phyloP scores from a whole-genome alignment of 92 coral and sea anemone genomes.

The Zoanthus sansibaricus region DNA sequence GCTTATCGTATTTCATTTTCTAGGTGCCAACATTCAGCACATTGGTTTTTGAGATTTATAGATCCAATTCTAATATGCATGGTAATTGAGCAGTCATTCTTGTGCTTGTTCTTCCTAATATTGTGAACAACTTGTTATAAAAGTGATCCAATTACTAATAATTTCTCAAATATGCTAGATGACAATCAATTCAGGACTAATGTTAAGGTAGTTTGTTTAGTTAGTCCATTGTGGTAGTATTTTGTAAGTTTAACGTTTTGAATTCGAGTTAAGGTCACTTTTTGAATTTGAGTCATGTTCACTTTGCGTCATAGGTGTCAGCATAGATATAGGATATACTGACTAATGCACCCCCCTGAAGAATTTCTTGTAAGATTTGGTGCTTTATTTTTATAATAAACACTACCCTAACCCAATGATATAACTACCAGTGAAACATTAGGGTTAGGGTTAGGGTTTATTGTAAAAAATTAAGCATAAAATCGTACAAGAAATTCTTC shows the following conservation, averaged over 20 bases:
- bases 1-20: neutral
- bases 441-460: too few relatives aligned
- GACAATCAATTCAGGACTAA: neutral
- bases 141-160: neutral
- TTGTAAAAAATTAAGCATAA: too few relatives aligned
- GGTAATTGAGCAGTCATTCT: neutral
- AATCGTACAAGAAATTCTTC: too few relatives aligned
- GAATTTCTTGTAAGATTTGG: too few relatives aligned
- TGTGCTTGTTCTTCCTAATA: neutral
- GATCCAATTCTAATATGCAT: neutral
- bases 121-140: neutral
- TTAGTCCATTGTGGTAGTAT: neutral
- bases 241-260: neutral
- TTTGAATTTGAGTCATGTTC: neutral
- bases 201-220: too few relatives aligned
- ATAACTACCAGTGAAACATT: too few relatives aligned
- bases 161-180: neutral
- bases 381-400: too few relatives aligned
- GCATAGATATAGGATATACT: too few relatives aligned
- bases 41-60: neutral
- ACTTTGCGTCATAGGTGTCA: too few relatives aligned
- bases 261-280: neutral
- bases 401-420: too few relatives aligned
- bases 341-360: too few relatives aligned
- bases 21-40: neutral